Evolutionary conservation across 2,888 invertebrate species (phyloP), one percentile per base, ranked within the genome.

Genomic region (Oxyscelio sp.): DNA sequence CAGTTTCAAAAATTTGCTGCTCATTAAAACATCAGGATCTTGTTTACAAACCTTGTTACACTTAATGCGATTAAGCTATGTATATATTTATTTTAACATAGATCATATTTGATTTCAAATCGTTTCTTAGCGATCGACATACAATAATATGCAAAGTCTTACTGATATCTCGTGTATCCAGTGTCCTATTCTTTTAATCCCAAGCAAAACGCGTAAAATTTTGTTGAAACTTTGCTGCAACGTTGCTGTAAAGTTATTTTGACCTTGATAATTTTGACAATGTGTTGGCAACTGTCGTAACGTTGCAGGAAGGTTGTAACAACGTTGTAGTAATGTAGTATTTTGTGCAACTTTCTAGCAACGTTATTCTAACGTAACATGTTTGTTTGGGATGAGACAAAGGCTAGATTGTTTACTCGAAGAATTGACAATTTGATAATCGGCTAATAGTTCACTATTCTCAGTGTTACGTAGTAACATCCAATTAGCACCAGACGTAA

Each of bases 111-210:
- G 27, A 54, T 78, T 59, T 61, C 63, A 13, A 59, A 61, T 77
- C 59, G 27, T 22, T 11, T 13, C 22, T 24, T 52, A 48, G 19
- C 48, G 17, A 2, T 52, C 15, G n/a, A 52, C 58, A 65, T 58
- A 58, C 19, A 63, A 71, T 43, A 34, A 59, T 40, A 81, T 68
- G 81, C 52, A 52, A 73, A 73, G 45, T 15, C 38, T 78, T 27
- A 43, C 56, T 15, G 65, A 79, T 22, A 48, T 78, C 77, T 77
- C 38, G 52, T 66, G 68, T 83, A 78, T 83, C 73, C 73, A 83
- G 73, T 83, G 21, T 78, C 83, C 61, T 54, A 13, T 50, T 77
- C 78, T 77, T 52, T 63, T 27, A 31, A n/a, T n/a, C n/a, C n/a
- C n/a, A n/a, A n/a, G n/a, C n/a, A n/a, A n/a, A n/a, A n/a, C n/a